phyloP scores from a whole-genome alignment of 2,888 invertebrate species.

The Iphiclides podalirius region DNA sequence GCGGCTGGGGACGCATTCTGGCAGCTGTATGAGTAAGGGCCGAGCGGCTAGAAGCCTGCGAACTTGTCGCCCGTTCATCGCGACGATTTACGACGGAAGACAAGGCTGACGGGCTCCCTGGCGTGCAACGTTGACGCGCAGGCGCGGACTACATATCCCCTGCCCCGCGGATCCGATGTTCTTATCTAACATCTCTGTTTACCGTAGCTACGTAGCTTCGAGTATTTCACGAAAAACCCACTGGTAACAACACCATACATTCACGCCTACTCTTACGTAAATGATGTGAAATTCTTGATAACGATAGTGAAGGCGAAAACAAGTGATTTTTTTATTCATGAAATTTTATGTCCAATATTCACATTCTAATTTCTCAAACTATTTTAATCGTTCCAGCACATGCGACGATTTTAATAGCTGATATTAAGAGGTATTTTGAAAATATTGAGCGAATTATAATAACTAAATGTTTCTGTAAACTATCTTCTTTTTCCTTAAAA shows the following conservation, averaged over 20 bases:
- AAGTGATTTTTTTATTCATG: too few species aligned
- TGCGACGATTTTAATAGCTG: too few species aligned
- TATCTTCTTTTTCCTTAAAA: too few species aligned
- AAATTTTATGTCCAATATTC: too few species aligned
- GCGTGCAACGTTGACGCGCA: slow-evolving; percentile 54
- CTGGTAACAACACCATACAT: not conserved
- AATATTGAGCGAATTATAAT: too few species aligned
- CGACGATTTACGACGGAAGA: slow-evolving; percentile 34
- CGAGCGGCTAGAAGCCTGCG: slow-evolving; percentile 50
- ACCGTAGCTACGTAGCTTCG: slow-evolving; percentile 48
- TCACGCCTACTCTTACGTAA: not conserved
- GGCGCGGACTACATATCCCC: slow-evolving; percentile 60
- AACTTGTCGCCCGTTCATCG: slow-evolving; percentile 65
- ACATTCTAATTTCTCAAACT: too few species aligned
- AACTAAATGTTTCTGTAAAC: too few species aligned
- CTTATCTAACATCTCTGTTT: slow-evolving; percentile 58
- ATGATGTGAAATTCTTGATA: not conserved
- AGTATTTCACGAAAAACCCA: slow-evolving; percentile 9
- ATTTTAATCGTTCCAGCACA: too few species aligned
- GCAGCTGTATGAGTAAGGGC: slow-evolving; percentile 40
- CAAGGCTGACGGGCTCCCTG: slow-evolving; percentile 48
- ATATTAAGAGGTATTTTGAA: too few species aligned
- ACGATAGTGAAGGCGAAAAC: not conserved
- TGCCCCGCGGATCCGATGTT: slow-evolving; percentile 41
- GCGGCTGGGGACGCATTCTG: slow-evolving; percentile 50